Percentiles rank a stretch among this genome's conserved stretches.
Conservation (phyloP, 2,888 invertebrate species). For the Seira ritae region DNA sequence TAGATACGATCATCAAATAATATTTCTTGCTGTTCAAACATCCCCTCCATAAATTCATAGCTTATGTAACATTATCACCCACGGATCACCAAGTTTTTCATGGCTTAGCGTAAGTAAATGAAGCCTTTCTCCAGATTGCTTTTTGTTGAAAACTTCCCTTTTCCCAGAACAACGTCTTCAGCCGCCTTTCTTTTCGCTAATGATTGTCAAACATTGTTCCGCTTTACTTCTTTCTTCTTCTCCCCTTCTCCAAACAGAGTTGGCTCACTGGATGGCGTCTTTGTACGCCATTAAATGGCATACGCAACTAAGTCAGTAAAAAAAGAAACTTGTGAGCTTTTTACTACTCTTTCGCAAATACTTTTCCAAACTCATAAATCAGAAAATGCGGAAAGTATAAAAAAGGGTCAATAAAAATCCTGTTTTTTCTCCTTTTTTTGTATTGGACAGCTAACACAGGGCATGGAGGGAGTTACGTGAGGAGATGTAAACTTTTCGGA, state of each 20-base stretch:
- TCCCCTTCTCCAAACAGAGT: neutral
- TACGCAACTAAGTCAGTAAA: neutral
- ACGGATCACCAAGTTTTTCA: too few species aligned
- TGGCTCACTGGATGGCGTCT: neutral
- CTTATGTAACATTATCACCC: too few species aligned
- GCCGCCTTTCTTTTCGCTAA: slow-evolving; percentile 43
- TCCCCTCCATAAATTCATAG: too few species aligned
- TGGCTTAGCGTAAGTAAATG: too few species aligned
- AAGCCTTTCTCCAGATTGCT: too few species aligned
- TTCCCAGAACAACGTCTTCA: neutral
- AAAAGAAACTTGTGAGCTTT: slow-evolving; percentile 29
- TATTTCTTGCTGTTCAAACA: too few species aligned
- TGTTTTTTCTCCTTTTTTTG: slow-evolving; percentile 6
- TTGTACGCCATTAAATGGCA: neutral
- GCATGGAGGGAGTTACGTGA: slow-evolving; percentile 30
- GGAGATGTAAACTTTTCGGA: slow-evolving; percentile 55
- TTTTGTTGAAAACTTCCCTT: slow-evolving; percentile 16
- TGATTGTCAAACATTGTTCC: slow-evolving; percentile 71
- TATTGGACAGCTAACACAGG: neutral
- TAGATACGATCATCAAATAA: too few species aligned
- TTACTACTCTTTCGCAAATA: slow-evolving; percentile 31
- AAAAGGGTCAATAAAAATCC: slow-evolving; percentile 51
- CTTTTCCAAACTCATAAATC: slow-evolving; percentile 65
- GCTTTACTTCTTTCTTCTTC: slow-evolving; percentile 16
- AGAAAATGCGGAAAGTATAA: slow-evolving; percentile 63